These are phyloP conservation scores for Lutraria lutraria DNA, from an alignment of 2,888 invertebrate genomes.

Conservation along the genomic window DNA sequence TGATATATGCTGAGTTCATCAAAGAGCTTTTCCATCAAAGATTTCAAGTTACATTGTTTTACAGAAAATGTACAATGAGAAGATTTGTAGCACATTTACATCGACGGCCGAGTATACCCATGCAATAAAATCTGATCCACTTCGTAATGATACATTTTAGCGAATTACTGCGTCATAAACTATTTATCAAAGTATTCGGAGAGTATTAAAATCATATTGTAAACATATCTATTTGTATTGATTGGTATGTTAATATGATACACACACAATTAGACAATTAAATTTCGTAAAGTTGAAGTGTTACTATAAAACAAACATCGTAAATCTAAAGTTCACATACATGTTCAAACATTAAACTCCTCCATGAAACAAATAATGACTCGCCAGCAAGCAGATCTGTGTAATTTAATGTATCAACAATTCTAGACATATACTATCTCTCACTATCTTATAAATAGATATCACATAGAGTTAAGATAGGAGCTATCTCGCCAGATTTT, in stretches of 20 bases:
- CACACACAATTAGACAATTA: background rate
- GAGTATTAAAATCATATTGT: background rate
- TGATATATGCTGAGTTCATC: too few relatives aligned
- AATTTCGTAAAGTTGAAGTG: background rate
- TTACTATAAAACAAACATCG: conserved; percentile 13
- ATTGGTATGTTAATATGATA: background rate
- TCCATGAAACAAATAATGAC: background rate
- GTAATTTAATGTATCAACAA: background rate
- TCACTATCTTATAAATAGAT: background rate
- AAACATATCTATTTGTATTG: background rate
- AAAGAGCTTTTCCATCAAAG: too few relatives aligned
- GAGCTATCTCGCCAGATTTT: background rate
- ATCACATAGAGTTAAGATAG: background rate
- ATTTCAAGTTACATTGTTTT: too few relatives aligned
- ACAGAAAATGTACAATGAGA: too few relatives aligned
- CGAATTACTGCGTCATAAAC: background rate
- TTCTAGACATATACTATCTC: background rate
- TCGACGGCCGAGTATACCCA: too few relatives aligned
- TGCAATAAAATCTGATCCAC: too few relatives aligned
- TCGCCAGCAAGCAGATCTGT: background rate
- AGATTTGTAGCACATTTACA: too few relatives aligned
- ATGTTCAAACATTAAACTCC: background rate
- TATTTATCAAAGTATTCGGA: conserved; percentile 7
- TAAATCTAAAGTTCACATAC: background rate
- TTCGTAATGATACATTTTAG: background rate